phyloP scores from a whole-genome alignment of 2,888 invertebrate species.

The Lepetodrilus schrolli region DNA sequence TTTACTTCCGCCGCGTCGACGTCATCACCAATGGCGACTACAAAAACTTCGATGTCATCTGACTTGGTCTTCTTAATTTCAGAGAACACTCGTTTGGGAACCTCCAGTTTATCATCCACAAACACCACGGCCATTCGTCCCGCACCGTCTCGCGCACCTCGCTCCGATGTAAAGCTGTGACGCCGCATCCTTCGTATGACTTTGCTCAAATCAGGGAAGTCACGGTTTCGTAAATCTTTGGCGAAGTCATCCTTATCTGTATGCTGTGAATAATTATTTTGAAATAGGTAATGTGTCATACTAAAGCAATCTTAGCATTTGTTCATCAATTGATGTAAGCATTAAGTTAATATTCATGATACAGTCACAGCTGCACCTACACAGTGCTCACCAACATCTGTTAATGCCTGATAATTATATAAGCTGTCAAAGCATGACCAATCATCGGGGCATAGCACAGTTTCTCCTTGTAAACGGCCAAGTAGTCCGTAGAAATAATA shows the following conservation, averaged over 20 bases:
- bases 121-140: slow-evolving; percentile 61
- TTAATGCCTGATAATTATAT: no score
- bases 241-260: slow-evolving; percentile 32
- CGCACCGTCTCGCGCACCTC: slow-evolving; percentile 46
- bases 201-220: slow-evolving; percentile 38
- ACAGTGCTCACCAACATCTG: no score
- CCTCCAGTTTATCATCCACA: slow-evolving; percentile 52
- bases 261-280: no score
- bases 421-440: no score
- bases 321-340: no score
- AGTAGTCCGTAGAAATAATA: no score
- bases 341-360: no score
- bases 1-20: slow-evolving; percentile 35
- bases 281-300: no score
- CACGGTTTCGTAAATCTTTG: slow-evolving; percentile 35
- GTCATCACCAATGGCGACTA: slow-evolving; percentile 47
- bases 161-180: slow-evolving; percentile 41
- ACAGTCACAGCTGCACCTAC: no score
- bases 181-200: slow-evolving; percentile 49
- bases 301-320: no score
- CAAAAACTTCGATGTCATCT: slow-evolving; percentile 46
- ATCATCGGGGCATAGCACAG: no score
- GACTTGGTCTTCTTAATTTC: slow-evolving; percentile 44
- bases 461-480: no score
- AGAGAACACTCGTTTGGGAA: slow-evolving; percentile 36